phyloP scores from a whole-genome alignment of 2,888 invertebrate species.

The Chymomyza fuscimana region DNA sequence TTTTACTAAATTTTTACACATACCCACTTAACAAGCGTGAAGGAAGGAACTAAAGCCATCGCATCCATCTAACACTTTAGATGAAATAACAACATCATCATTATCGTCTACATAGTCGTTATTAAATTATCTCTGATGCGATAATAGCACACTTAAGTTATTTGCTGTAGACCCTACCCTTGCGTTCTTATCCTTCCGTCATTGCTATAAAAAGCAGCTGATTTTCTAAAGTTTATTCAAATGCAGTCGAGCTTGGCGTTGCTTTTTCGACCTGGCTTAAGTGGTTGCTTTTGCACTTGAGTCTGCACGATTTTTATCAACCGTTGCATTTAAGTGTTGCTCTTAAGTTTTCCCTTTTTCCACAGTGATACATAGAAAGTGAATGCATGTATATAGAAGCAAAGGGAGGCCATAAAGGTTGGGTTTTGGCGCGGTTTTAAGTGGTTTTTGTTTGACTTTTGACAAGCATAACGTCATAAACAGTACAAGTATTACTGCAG shows the following conservation, averaged over 20 bases:
- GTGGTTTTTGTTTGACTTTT: constrained; percentile 33
- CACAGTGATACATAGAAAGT: neutral
- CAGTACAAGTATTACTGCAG: constrained; percentile 9
- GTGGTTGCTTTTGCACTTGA: constrained; percentile 48
- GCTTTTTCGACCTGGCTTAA: constrained; percentile 60
- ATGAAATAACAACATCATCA: constrained; percentile 28
- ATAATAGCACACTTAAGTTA: constrained; percentile 76
- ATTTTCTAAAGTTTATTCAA: constrained; percentile 73
- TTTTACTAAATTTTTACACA: neutral
- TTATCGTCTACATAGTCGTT: constrained; percentile 47
- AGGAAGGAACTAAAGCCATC: constrained; percentile 20
- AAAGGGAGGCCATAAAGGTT: constrained; percentile 43
- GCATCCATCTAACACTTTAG: constrained; percentile 8
- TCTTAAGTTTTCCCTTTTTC: constrained; percentile 65
- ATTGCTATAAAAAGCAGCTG: constrained; percentile 69
- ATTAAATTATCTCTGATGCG: constrained; percentile 77
- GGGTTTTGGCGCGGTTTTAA: neutral
- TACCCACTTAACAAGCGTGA: constrained; percentile 27
- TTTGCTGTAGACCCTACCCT: constrained; percentile 35
- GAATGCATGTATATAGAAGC: neutral
- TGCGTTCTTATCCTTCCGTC: neutral
- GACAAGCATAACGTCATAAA: constrained; percentile 55
- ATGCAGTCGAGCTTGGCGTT: constrained; percentile 63
- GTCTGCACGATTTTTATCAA: constrained; percentile 45
- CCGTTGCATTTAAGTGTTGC: constrained; percentile 55